Evolutionary conservation across 1,140 invertebrate genomes (phyloP).

Genomic region (Onthophagus taurus): DNA sequence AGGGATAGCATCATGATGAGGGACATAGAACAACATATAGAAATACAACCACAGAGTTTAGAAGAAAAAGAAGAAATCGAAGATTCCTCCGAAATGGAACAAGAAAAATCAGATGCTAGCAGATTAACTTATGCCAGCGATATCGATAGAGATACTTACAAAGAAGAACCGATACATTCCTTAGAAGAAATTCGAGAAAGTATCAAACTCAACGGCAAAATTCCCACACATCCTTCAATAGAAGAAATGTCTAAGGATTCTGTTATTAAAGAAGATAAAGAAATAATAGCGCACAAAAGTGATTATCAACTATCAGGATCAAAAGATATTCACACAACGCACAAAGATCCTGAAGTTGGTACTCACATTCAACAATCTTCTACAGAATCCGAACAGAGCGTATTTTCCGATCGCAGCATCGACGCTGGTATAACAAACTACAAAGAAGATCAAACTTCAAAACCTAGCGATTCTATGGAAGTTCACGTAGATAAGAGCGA

Average conservation of each 20-base stretch:
- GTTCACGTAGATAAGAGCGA: slow-evolving; percentile 45
- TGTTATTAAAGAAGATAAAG: background rate
- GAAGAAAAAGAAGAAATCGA: slow-evolving; percentile 1
- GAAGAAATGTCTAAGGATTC: background rate
- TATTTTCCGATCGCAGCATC: slow-evolving; percentile 22
- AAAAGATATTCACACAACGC: slow-evolving; percentile 8
- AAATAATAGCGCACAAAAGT: slow-evolving; percentile 19
- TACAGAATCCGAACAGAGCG: slow-evolving; percentile 24
- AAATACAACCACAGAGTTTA: slow-evolving; percentile 2
- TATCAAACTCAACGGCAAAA: slow-evolving; percentile 6
- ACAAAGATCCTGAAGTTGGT: slow-evolving; percentile 12
- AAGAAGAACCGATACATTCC: background rate
- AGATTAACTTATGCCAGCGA: slow-evolving; percentile 10
- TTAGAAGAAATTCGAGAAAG: slow-evolving; percentile 1
- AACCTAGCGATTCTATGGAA: slow-evolving; percentile 40
- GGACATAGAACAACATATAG: slow-evolving; percentile 3
- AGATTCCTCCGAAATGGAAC: slow-evolving; percentile 1
- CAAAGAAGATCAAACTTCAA: slow-evolving; percentile 26
- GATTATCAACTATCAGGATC: slow-evolving; percentile 6
- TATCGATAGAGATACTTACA: slow-evolving; percentile 9
- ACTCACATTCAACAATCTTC: slow-evolving; percentile 18
- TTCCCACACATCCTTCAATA: background rate
- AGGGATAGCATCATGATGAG: slow-evolving; percentile 3
- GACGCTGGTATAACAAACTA: slow-evolving; percentile 15
- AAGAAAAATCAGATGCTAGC: slow-evolving; percentile 10